These are phyloP conservation scores for Drosophila orena DNA, from an alignment of 1,140 invertebrate species.

Conservation along the genomic window DNA sequence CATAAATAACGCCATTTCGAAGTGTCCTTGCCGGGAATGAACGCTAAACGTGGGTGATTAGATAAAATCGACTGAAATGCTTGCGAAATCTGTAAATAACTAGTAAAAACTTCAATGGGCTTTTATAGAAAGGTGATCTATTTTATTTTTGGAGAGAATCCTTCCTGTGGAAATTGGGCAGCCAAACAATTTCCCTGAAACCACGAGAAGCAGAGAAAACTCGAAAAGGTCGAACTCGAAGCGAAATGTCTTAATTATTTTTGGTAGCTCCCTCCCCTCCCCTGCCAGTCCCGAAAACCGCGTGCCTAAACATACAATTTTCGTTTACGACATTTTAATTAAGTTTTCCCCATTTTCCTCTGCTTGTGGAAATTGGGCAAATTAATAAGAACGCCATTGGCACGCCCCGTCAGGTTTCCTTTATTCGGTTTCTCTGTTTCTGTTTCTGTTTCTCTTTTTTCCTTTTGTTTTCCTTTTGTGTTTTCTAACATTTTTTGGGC, in stretches of 20 bases:
- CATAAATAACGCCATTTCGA: slow-evolving; percentile 20
- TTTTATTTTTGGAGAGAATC: no score
- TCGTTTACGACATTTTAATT: slow-evolving; percentile 84
- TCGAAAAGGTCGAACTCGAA: slow-evolving; percentile 57
- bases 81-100: no score
- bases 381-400: slow-evolving; percentile 82
- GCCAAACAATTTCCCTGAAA: slow-evolving; percentile 66
- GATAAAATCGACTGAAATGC: background rate
- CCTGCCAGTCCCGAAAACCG: background rate
- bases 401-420: slow-evolving; percentile 68
- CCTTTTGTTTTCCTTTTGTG: background rate
- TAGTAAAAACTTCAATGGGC: background rate
- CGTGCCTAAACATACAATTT: slow-evolving; percentile 75
- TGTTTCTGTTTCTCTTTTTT: background rate
- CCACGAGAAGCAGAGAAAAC: slow-evolving; percentile 12
- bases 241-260: slow-evolving; percentile 83
- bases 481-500: slow-evolving; percentile 1
- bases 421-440: background rate
- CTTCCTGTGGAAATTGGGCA: slow-evolving; percentile 66
- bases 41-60: background rate
- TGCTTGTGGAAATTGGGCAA: slow-evolving; percentile 76
- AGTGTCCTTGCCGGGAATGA: slow-evolving; percentile 10
- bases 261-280: slow-evolving; percentile 41
- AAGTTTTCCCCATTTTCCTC: slow-evolving; percentile 68
- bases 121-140: no score